phyloP scores from a whole-genome alignment of 2,888 invertebrate species.

The Tenodera sinensis region DNA sequence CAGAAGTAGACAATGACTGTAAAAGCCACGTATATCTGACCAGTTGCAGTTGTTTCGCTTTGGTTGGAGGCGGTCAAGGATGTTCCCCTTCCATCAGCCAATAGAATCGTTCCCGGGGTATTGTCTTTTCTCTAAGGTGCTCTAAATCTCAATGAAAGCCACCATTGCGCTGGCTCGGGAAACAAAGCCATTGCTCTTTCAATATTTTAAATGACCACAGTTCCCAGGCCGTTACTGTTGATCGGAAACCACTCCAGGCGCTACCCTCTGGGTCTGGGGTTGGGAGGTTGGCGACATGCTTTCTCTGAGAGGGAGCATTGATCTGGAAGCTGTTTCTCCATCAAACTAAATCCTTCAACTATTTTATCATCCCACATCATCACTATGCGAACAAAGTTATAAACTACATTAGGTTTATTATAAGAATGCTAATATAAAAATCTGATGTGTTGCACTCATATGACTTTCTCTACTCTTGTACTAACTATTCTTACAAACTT shows the following conservation, averaged over 20 bases:
- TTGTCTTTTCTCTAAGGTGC: not conserved
- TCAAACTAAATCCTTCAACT: too few relatives aligned
- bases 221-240: conserved; percentile 6
- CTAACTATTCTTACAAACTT: too few relatives aligned
- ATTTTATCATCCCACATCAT: too few relatives aligned
- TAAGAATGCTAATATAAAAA: too few relatives aligned
- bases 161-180: not conserved
- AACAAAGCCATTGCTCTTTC: conserved; percentile 18
- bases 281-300: not conserved
- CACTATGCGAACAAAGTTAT: too few relatives aligned
- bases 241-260: not conserved
- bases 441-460: too few relatives aligned
- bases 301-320: not conserved
- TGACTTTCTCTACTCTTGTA: too few relatives aligned
- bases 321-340: not conserved
- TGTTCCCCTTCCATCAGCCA: not conserved
- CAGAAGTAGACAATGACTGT: too few relatives aligned
- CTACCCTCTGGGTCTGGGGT: too few relatives aligned
- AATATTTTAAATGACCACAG: conserved; percentile 30
- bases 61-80: not conserved
- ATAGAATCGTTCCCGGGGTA: not conserved
- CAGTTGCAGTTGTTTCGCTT: not conserved
- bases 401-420: too few relatives aligned
- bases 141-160: conserved; percentile 4
- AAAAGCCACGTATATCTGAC: too few relatives aligned